phyloP scores from a whole-genome alignment of 2,888 invertebrate genomes.

The Diarsia rubi region DNA sequence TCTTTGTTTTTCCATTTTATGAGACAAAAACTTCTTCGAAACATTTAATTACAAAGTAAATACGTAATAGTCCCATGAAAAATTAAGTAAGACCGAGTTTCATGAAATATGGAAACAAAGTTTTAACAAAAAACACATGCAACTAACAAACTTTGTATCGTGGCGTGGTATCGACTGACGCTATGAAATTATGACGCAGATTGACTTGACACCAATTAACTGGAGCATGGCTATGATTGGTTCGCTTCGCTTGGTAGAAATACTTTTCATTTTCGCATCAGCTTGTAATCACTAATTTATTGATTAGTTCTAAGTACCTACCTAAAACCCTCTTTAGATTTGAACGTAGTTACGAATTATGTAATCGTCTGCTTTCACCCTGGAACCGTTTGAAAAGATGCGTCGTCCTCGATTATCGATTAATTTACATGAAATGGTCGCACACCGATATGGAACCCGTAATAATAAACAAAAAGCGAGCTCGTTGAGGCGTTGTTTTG shows the following conservation, averaged over 20 bases:
- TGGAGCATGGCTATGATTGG: slow-evolving; percentile 47
- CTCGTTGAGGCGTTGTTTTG: slow-evolving; percentile 5
- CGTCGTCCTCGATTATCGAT: slow-evolving; percentile 6
- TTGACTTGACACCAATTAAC: slow-evolving; percentile 47
- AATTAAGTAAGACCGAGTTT: background rate
- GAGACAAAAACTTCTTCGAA: background rate
- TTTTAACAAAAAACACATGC: slow-evolving; percentile 2
- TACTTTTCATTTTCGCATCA: slow-evolving; percentile 49
- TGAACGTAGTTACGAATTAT: background rate
- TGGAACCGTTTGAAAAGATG: background rate
- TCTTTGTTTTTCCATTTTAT: background rate
- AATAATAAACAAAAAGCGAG: slow-evolving; percentile 3
- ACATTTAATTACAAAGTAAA: background rate
- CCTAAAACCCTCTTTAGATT: background rate
- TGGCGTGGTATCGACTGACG: slow-evolving; percentile 42
- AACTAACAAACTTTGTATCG: slow-evolving; percentile 22
- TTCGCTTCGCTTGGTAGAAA: background rate
- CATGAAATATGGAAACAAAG: background rate
- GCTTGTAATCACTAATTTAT: slow-evolving; percentile 33
- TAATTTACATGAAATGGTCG: background rate
- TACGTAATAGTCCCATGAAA: background rate
- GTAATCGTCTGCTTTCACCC: slow-evolving; percentile 11
- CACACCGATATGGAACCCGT: slow-evolving; percentile 7
- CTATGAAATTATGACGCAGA: slow-evolving; percentile 41
- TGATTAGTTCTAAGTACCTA: slow-evolving; percentile 32